Base-by-base conservation (phyloP, 2,888 invertebrate genomes). In the Scrobipalpa atriplicella region DNA sequence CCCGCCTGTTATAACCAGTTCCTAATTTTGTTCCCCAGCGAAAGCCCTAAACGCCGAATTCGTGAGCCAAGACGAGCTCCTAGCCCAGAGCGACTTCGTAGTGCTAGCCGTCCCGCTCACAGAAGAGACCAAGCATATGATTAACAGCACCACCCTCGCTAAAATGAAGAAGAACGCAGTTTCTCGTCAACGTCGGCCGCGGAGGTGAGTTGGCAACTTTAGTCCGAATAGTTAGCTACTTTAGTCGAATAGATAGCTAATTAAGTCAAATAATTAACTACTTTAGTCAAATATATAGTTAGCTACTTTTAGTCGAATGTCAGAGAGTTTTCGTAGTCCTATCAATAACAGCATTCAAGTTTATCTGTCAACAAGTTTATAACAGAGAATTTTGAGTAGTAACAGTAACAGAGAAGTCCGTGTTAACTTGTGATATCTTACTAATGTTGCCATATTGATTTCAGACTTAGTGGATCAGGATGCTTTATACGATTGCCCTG, bases 161-260 rank as follows among this genome's bases (percentile, higher is more conserved):
- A 95, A 95, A 86, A 99, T 99, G 99, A 99, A 98, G 88, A 91
- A 93, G 11, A 96, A 94, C 74, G 96, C 97, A 1, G 95, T 99
- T n/a, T 71, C 95, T 99, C 75, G 93, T 99, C 43, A 99, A 99
- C 80, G 95, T 96, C 18, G 96, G 97, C 70, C 93, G 98, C 65
- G 98, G 98, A 81, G 98, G 96, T 92, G 73, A 73, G 72, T n/a
- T n/a, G n/a, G n/a, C n/a, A n/a, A n/a, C n/a, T n/a, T n/a, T n/a
- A n/a, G n/a, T n/a, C n/a, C n/a, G n/a, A n/a, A n/a, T n/a, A n/a
- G n/a, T n/a, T n/a, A n/a, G n/a, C n/a, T n/a, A n/a, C n/a, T n/a
- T n/a, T n/a, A n/a, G n/a, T n/a, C n/a, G n/a, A n/a, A n/a, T n/a
- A n/a, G n/a, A n/a, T n/a, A n/a, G n/a, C n/a, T n/a, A n/a, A n/a